Percentiles rank a stretch among this genome's conserved stretches.
These are phyloP conservation scores for Notiomystis cincta DNA, from an alignment of 2,113 vertebrate genomes.

Conservation along the genomic window DNA sequence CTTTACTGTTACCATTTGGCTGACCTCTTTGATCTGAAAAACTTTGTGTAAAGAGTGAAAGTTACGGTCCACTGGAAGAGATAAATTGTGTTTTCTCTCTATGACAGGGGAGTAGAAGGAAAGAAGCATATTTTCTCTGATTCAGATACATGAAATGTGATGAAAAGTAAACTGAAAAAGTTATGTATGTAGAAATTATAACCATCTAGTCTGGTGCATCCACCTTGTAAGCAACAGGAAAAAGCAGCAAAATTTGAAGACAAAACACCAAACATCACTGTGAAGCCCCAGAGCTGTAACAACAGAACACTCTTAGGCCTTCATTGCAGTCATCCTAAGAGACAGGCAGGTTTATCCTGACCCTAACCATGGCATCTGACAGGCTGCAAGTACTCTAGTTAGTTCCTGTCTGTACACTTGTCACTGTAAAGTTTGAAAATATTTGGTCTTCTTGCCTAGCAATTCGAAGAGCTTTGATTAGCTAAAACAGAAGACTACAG, in stretches of 20 bases:
- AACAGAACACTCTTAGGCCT: neutral
- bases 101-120: neutral
- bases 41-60: neutral
- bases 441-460: neutral
- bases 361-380: neutral
- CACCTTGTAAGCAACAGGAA: neutral
- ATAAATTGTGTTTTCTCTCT: neutral
- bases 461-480: neutral
- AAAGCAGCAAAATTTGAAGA: neutral
- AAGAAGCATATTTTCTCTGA: neutral
- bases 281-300: neutral
- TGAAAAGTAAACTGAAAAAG: neutral
- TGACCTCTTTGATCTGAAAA: too few relatives aligned
- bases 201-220: neutral
- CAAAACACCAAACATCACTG: neutral
- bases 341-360: neutral
- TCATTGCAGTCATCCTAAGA: neutral
- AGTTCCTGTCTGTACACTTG: fast-evolving
- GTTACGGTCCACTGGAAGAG: neutral
- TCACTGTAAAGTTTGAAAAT: neutral
- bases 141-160: neutral
- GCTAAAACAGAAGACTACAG: neutral
- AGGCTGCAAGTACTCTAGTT: neutral
- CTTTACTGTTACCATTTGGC: too few relatives aligned
- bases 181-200: neutral